A percentile compares a stretch with the other conserved stretches of the same genome.
phyloP scores from a whole-genome alignment of 2,797 vertebrate species.

The Falco peregrinus region DNA sequence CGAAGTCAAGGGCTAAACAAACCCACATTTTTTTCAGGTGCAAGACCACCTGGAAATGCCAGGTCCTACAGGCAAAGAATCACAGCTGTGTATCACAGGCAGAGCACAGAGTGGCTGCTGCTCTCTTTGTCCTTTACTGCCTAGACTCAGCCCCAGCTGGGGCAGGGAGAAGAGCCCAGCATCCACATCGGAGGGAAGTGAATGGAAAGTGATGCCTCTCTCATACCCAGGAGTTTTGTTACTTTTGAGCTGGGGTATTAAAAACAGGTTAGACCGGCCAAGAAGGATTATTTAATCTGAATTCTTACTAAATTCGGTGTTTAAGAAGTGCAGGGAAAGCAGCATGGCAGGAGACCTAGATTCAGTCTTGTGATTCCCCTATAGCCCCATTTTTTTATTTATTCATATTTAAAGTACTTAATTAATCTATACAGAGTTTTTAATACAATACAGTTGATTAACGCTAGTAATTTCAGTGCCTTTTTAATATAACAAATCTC shows the following conservation, averaged over 20 bases:
- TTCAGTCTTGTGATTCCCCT: neutral
- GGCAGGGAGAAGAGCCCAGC: rapidly evolving
- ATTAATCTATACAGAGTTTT: slow-evolving; percentile 71
- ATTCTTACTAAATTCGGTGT: slow-evolving; percentile 33
- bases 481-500: slow-evolving; percentile 76
- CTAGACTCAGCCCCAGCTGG: neutral
- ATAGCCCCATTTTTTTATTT: slow-evolving; percentile 14
- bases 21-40: neutral
- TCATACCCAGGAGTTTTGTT: neutral
- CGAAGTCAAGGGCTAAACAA: neutral
- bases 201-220: neutral
- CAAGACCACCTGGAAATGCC: neutral
- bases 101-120: neutral
- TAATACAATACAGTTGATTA: slow-evolving; percentile 74
- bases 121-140: neutral
- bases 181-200: neutral
- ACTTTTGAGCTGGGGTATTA: neutral
- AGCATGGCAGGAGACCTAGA: neutral
- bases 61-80: neutral
- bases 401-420: slow-evolving; percentile 65
- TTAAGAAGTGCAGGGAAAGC: slow-evolving; percentile 3
- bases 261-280: neutral
- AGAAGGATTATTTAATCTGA: slow-evolving; percentile 30
- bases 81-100: neutral
- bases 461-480: slow-evolving; percentile 62